These are phyloP conservation scores for Rhaphigaster nebulosa DNA, from an alignment of 2,888 invertebrate species.

Conservation along the genomic window DNA sequence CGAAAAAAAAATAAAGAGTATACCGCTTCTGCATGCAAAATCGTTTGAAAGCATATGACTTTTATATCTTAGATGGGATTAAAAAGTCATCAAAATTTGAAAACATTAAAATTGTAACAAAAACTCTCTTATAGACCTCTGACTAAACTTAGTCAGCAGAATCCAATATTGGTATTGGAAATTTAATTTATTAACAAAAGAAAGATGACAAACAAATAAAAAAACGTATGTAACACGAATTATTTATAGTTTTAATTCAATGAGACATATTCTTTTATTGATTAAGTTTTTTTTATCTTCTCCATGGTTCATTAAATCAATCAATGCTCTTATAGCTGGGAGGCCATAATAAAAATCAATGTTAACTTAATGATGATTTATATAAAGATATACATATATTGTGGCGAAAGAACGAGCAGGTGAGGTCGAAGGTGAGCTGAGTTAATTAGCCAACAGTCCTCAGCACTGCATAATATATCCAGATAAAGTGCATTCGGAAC, in stretches of 20 bases:
- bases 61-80: too few species aligned
- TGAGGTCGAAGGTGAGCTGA: background rate
- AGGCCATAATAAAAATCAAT: background rate
- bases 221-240: background rate
- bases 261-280: background rate
- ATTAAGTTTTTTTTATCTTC: background rate
- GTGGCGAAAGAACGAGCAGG: background rate
- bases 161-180: background rate
- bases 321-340: background rate
- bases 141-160: background rate
- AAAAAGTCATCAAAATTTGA: too few species aligned
- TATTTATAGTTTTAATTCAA: background rate
- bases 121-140: background rate
- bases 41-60: too few species aligned
- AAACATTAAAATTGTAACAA: background rate
- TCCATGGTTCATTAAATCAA: background rate
- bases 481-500: background rate
- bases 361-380: background rate
- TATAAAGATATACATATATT: slow-evolving; percentile 1
- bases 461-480: background rate
- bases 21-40: too few species aligned
- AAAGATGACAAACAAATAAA: background rate
- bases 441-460: background rate
- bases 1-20: too few species aligned
- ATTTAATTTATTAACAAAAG: background rate